These are phyloP conservation scores for Neomonachus schauinslandi DNA, from an alignment of 2,113 vertebrate genomes.

Conservation along the genomic window DNA sequence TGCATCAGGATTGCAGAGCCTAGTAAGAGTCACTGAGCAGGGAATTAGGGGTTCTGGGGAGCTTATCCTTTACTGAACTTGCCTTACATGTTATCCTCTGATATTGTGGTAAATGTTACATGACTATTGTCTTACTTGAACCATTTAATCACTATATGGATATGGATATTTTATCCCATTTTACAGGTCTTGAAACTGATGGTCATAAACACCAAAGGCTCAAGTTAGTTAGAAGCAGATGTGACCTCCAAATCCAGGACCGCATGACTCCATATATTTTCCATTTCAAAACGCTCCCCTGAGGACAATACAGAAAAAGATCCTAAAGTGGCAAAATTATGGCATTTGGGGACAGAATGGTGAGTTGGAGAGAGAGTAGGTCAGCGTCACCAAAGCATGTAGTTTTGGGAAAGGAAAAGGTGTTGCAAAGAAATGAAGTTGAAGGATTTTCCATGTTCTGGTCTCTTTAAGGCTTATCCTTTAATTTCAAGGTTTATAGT, in stretches of 20 bases:
- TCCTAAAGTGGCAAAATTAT: background rate
- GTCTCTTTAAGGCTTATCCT: background rate
- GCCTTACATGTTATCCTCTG: background rate
- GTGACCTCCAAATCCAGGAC: background rate
- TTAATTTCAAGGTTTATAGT: background rate
- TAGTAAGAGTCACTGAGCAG: background rate
- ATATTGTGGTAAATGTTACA: background rate
- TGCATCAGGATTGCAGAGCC: background rate
- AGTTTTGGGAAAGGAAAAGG: background rate
- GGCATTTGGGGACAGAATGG: background rate
- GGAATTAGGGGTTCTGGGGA: background rate
- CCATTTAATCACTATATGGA: background rate
- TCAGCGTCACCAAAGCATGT: background rate
- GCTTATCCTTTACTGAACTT: background rate
- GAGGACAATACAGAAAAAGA: background rate
- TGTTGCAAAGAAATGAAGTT: background rate
- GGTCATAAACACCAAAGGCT: constrained; percentile 12
- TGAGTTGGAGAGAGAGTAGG: background rate
- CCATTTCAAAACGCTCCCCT: background rate
- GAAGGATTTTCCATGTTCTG: background rate
- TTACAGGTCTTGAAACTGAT: constrained; percentile 27
- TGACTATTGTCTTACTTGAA: background rate
- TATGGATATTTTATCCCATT: background rate
- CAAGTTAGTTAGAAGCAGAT: background rate
- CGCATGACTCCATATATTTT: background rate